A percentile compares a stretch with the other conserved stretches of the same genome.
Evolutionary conservation across 2,113 vertebrate species (phyloP).

Genomic region (Chamaea fasciata): DNA sequence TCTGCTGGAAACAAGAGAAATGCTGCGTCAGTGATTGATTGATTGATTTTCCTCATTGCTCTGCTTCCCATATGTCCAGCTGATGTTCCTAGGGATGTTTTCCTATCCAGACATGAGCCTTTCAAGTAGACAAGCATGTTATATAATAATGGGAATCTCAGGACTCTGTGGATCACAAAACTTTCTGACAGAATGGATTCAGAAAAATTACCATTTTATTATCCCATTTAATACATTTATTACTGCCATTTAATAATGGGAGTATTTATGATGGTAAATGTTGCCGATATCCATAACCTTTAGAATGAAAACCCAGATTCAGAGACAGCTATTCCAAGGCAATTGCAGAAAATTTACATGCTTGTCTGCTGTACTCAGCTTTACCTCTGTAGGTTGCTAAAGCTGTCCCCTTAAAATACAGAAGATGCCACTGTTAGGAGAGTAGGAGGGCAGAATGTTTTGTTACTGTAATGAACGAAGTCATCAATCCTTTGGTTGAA

Average conservation of each 20-base stretch:
- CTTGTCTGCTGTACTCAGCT: neutral
- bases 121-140: neutral
- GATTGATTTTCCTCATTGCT: neutral
- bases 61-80: neutral
- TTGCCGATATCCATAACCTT: neutral
- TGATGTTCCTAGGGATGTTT: neutral
- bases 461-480: neutral
- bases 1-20: neutral
- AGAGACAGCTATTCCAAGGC: neutral
- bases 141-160: neutral
- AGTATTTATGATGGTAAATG: neutral
- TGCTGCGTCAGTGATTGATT: neutral
- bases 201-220: neutral
- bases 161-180: neutral
- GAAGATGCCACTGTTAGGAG: neutral
- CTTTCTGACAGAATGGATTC: neutral
- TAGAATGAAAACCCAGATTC: neutral
- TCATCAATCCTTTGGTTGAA: neutral
- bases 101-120: neutral
- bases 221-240: neutral
- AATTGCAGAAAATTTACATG: neutral
- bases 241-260: neutral
- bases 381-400: neutral
- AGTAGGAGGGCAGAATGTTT: neutral
- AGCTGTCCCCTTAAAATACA: neutral